These are phyloP conservation scores for Rhegmatorhina hoffmannsi DNA, from an alignment of 2,113 vertebrate species.

Conservation along the genomic window DNA sequence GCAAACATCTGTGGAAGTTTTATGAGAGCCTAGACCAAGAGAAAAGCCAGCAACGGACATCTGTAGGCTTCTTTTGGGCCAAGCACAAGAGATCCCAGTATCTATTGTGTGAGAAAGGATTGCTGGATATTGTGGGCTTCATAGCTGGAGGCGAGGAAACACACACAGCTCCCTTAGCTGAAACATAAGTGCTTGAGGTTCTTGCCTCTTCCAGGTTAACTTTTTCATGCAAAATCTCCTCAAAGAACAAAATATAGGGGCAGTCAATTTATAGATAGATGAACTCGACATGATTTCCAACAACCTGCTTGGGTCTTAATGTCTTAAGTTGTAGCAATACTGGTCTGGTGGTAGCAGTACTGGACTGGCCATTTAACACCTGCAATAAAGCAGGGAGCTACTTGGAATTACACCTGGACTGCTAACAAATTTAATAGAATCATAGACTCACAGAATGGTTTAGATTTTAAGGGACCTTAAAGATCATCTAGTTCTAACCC, in stretches of 20 bases:
- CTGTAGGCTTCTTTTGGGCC: neutral
- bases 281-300: neutral
- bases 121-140: neutral
- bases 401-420: neutral
- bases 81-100: neutral
- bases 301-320: neutral
- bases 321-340: neutral
- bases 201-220: neutral
- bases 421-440: neutral
- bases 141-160: neutral
- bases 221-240: neutral
- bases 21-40: neutral
- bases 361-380: neutral
- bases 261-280: neutral
- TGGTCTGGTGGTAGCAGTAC: neutral
- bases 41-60: neutral
- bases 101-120: neutral
- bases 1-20: slow-evolving; percentile 26
- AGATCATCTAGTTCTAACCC: neutral
- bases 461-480: neutral
- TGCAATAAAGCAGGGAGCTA: fast-evolving
- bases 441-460: neutral
- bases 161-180: neutral
- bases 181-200: neutral
- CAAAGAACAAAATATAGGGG: neutral